Evolutionary conservation across 2,888 invertebrate species (phyloP), one percentile per base, ranked within the genome.

Genomic region (Nymphalis urticae): DNA sequence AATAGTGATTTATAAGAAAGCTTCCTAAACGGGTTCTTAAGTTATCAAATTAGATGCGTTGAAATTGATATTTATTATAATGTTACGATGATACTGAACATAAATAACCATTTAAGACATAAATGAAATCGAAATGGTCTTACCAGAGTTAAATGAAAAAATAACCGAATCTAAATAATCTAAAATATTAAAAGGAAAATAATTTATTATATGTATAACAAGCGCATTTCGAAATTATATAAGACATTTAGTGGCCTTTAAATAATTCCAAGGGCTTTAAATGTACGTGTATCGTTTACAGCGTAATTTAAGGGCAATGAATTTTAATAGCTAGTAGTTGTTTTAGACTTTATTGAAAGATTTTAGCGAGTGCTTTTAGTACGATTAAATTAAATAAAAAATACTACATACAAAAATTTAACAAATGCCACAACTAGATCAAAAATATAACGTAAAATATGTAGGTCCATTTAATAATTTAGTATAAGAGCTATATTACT

Each of bases 11-110:
- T 71, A 66, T 64, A 66, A 48, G 48, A 48, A 61, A 63, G 63
- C 60, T 60, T 54, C 62, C 48, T 42, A 69, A 50, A 71, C 47
- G 42, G 59, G 59, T 68, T 64, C 60, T 48, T 24, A 48, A 58
- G 62, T 51, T 68, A 68, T 68, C 62, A 69, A 60, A 64, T 66
- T 66, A 61, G 47, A 61, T 51, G 66, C 54, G 32, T 63, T 61
- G 71, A 71, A 71, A 68, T 71, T 59, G 62, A 71, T 71, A 70
- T 59, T 54, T 61, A 64, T 64, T 42, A 21, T 36, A 53, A 32
- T 59, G 67, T 67, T 63, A 67, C 64, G 53, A 48, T 24, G 19
- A 36, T 36, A 36, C 48, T 56, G 50, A 56, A 58, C 62, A 68
- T 65, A 59, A 53, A 64, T 48, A 56, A 48, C 42, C n/a, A 32